Evolutionary conservation across 2,888 invertebrate species (phyloP), one percentile per base, ranked within the genome.

Genomic region (Rhorus exstirpatorius): DNA sequence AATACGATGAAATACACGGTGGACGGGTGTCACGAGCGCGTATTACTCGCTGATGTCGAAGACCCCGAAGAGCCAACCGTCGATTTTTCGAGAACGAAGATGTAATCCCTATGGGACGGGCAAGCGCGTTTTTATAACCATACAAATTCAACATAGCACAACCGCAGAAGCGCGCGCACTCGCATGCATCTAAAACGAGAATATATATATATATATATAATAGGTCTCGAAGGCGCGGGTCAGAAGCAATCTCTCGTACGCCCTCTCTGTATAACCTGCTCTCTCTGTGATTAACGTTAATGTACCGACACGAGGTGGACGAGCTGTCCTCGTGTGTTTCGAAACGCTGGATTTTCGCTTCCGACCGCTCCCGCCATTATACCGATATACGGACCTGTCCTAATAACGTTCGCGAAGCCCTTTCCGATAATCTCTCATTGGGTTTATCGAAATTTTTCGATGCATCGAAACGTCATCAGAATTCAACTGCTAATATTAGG

Each of bases 261-360:
- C 80, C 80, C 63, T 46, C 53, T n/a, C n/a, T n/a, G 46, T 74
- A 58, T 65, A 70, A 80, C 63, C n/a, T n/a, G n/a, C n/a, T n/a
- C 38, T 79, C 87, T 81, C 83, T 87, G 87, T 86, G 81, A 88
- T 86, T 86, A 65, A 87, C 83, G 84, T 83, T 87, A 87, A 88
- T 87, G 87, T 83, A 87, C 87, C 87, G 86, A 83, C 84, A n/a
- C 53, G 58, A 38, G 55, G 49, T 71, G 55, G 63, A 76, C 71
- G 68, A 49, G 49, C 61, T 51, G 75, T 24, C 38, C 53, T 55
- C 55, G 46, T 31, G 14, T 17, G 8, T 21, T 31, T 31, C 31
- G 31, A 3, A 38, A 61, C 61, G n/a, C 41, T 61, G 12, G 44
- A 61, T 35, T 60, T 41, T 70, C 38, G 55, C 46, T 65, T 38